phyloP scores from a whole-genome alignment of 2,888 invertebrate species.

The Orgyia antiqua region DNA sequence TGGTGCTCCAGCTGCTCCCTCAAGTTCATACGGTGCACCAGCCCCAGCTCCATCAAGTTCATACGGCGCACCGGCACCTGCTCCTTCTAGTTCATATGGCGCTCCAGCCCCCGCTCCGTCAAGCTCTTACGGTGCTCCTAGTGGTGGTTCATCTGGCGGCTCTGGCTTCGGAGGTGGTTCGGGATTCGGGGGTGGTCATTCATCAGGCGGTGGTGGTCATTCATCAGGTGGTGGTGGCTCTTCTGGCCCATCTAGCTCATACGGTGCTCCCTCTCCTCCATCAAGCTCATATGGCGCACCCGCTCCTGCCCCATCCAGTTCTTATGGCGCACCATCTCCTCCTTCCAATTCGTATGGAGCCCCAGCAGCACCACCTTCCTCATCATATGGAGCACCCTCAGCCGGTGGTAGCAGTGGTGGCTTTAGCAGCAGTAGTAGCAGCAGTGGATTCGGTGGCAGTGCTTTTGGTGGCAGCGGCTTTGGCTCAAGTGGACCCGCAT shows the following conservation, averaged over 20 bases:
- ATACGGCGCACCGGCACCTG: constrained; percentile 70
- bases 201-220: constrained; percentile 19
- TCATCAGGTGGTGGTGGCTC: constrained; percentile 19
- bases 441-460: constrained; percentile 32
- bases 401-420: constrained; percentile 33
- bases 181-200: too few species aligned
- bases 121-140: neutral
- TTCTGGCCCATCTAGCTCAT: constrained; percentile 34
- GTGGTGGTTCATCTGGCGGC: too few species aligned
- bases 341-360: constrained; percentile 29
- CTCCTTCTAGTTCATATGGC: constrained; percentile 1
- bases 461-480: constrained; percentile 28
- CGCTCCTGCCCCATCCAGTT: constrained; percentile 35
- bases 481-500: constrained; percentile 41
- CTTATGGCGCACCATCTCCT: neutral
- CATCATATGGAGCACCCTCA: constrained; percentile 49
- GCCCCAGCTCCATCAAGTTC: constrained; percentile 51
- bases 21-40: constrained; percentile 62
- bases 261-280: neutral
- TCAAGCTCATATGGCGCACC: constrained; percentile 40
- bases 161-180: constrained; percentile 6
- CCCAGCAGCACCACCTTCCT: constrained; percentile 40
- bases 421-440: constrained; percentile 38
- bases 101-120: neutral
- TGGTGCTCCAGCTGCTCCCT: constrained; percentile 40